Evolutionary conservation across 1,140 invertebrate genomes (phyloP), one percentile per base, ranked within the genome.

Genomic region (Oryctes rhinoceros): DNA sequence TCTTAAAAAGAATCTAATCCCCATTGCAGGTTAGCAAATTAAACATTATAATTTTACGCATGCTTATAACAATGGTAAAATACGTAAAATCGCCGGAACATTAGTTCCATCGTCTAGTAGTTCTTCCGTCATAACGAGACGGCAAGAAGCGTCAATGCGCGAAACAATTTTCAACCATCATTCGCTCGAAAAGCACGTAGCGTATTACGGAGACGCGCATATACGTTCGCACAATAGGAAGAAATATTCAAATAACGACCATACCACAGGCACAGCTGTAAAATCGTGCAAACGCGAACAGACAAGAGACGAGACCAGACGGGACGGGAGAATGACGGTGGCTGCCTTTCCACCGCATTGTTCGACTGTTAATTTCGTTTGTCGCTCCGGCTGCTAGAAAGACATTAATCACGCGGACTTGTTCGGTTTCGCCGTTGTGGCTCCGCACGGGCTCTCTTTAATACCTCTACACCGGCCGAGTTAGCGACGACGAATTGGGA

Each of bases 301-400:
- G 49, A 53, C 49, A 15, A 18, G n/a, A 13, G n/a, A 13, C 5
- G 5, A 53, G 49, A 53, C 49, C 4, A 18, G n/a, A 13, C n/a
- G n/a, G 49, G 7, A 53, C 49, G 9, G 7, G 49, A 53, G 13
- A 53, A 44, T 44, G 39, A 10, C 9, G 13, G 13, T 53, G 13
- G 4, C n/a, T 18, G 13, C n/a, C 9, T 53, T 11, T 53, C 47
- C 9, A 1, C 49, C 13, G 49, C 49, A 53, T 53, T 53, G 49
- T 53, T 53, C 49, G 49, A 53, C 49, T 18, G 49, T 53, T 53
- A 53, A 53, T 53, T 53, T 53, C 49, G 49, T 53, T 53, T 53
- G 49, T 53, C n/a, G 49, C 49, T 53, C n/a, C 49, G 49, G 49
- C 49, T 53, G 49, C 49, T 53, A 53, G 49, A 53, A 10, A 10